Percentiles rank a stretch among this genome's conserved stretches.
phyloP scores from a whole-genome alignment of 2,113 vertebrate species.

The Tauraco erythrolophus region DNA sequence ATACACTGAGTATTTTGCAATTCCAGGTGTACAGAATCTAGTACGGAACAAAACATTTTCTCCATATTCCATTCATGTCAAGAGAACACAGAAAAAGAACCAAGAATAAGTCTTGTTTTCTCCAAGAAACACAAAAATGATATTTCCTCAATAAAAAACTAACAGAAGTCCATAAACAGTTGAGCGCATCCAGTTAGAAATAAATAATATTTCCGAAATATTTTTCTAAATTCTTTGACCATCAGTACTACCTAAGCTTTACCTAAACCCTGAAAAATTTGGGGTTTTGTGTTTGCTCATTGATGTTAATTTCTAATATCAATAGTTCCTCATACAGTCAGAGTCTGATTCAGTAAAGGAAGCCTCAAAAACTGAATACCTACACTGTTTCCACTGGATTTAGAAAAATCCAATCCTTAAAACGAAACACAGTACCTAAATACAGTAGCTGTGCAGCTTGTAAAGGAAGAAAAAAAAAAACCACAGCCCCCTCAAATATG shows the following conservation, averaged over 20 bases:
- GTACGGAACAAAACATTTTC: background rate
- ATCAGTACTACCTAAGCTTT: background rate
- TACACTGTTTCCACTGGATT: background rate
- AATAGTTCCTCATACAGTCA: background rate
- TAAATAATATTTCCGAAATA: background rate
- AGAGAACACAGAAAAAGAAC: background rate
- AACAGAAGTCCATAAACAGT: background rate
- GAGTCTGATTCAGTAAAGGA: background rate
- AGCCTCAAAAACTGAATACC: background rate
- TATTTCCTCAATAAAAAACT: background rate
- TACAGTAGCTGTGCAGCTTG: background rate
- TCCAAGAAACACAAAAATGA: background rate
- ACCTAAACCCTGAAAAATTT: background rate
- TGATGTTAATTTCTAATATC: background rate
- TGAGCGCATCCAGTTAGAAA: background rate
- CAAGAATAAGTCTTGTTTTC: background rate
- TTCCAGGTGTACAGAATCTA: background rate
- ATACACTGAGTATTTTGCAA: background rate
- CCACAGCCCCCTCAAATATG: background rate
- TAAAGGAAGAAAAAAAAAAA: background rate
- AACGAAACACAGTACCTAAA: background rate
- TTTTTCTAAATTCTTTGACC: background rate
- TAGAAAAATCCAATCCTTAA: background rate
- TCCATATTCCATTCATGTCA: background rate
- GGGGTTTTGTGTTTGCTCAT: background rate